phyloP scores from a whole-genome alignment of 2,797 vertebrate genomes.

The Tenualosa thibaudeaui region DNA sequence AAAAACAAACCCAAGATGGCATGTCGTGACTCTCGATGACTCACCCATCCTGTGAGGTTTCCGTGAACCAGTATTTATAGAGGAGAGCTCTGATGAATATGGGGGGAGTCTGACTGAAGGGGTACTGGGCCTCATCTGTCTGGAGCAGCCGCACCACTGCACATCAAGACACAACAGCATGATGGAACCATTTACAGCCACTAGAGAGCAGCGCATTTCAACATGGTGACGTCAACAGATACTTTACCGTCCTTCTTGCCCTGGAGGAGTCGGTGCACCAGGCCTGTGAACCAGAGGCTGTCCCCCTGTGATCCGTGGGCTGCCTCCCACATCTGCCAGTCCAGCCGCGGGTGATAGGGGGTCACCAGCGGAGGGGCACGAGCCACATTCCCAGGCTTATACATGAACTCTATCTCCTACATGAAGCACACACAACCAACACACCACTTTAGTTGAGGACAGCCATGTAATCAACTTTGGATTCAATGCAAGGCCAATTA shows the following conservation, averaged over 20 bases:
- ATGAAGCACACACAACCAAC: background rate
- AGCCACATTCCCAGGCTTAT: constrained; percentile 77
- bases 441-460: background rate
- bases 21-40: constrained; percentile 5
- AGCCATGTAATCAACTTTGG: too few species aligned
- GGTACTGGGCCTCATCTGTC: constrained; percentile 65
- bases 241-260: constrained; percentile 79
- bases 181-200: background rate
- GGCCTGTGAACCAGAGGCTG: constrained; percentile 79
- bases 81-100: constrained; percentile 77
- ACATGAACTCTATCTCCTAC: constrained; percentile 84
- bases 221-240: background rate
- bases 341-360: constrained; percentile 81
- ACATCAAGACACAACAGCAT: background rate
- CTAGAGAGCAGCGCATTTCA: background rate
- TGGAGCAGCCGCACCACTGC: constrained; percentile 79
- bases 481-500: too few species aligned
- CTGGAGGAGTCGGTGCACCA: constrained; percentile 79
- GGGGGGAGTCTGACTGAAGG: constrained; percentile 72
- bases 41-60: constrained; percentile 52
- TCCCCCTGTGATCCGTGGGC: constrained; percentile 68
- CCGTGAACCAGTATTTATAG: constrained; percentile 81
- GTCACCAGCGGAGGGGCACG: constrained; percentile 57
- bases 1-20: background rate
- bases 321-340: constrained; percentile 84